These are phyloP conservation scores for Spermophilus dauricus DNA, from an alignment of 2,113 vertebrate genomes.

Conservation along the genomic window DNA sequence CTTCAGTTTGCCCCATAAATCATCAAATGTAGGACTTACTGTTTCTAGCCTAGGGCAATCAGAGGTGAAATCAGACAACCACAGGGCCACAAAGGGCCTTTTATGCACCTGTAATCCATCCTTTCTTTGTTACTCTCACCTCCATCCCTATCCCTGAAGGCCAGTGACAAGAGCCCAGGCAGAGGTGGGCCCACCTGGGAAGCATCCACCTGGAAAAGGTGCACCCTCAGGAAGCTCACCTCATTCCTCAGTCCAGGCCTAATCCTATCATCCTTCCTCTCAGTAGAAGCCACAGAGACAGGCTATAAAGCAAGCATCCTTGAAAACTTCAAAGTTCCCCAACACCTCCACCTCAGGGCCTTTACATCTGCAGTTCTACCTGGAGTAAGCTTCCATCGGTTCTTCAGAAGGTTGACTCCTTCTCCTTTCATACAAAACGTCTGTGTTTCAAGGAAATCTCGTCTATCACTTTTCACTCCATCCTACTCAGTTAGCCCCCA, in stretches of 20 bases:
- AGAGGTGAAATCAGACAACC: constrained; percentile 57
- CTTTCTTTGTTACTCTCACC: neutral
- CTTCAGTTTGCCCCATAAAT: neutral
- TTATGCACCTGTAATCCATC: neutral
- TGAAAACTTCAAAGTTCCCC: neutral
- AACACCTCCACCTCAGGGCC: neutral
- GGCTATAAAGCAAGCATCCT: neutral
- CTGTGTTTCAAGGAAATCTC: neutral
- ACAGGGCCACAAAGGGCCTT: neutral
- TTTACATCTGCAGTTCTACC: neutral
- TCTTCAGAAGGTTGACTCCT: neutral
- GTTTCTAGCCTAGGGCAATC: constrained; percentile 10
- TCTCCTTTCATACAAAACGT: neutral
- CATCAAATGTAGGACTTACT: neutral
- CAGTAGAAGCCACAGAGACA: neutral
- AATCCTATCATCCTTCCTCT: neutral
- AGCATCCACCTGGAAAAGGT: neutral
- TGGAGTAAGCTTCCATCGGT: neutral
- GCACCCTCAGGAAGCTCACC: neutral
- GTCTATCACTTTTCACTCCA: neutral
- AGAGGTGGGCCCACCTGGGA: neutral
- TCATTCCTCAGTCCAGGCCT: neutral
- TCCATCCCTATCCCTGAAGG: neutral
- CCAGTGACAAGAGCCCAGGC: neutral
- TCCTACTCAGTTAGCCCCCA: neutral